Conservation (phyloP, 2,888 invertebrate genomes). For the Ptychoptera contaminata region DNA sequence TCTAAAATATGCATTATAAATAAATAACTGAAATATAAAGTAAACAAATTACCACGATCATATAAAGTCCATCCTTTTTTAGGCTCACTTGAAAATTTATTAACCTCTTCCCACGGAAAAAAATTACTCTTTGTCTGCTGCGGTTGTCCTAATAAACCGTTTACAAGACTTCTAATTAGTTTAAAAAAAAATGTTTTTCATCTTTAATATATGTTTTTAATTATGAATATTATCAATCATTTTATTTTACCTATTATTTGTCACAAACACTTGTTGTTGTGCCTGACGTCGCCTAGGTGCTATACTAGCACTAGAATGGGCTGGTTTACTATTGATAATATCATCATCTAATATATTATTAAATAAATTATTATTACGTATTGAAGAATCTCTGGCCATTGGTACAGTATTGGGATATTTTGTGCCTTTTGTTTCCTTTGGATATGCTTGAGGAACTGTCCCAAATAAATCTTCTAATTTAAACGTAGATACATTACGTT, state of each 20-base stretch:
- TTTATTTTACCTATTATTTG: constrained; percentile 16
- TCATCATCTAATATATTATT: constrained; percentile 18
- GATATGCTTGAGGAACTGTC: constrained; percentile 21
- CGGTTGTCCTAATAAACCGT: no score
- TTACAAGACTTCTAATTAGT: no score
- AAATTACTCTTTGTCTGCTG: constrained; percentile 12
- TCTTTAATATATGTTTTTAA: no score
- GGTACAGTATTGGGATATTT: constrained; percentile 27
- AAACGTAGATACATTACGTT: background rate
- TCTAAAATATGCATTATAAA: no score
- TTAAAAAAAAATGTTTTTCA: no score
- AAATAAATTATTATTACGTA: constrained; percentile 17
- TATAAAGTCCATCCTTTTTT: constrained; percentile 4
- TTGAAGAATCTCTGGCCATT: constrained; percentile 16
- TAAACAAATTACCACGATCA: constrained; percentile 2
- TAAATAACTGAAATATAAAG: no score
- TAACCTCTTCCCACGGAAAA: constrained; percentile 8
- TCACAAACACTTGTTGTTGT: constrained; percentile 23
- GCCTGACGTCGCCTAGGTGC: constrained; percentile 22
- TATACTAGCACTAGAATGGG: constrained; percentile 16
- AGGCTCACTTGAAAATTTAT: background rate
- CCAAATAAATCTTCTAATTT: constrained; percentile 30
- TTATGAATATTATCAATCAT: no score
- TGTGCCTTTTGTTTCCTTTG: constrained; percentile 17
- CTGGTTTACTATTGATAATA: constrained; percentile 9